Percentiles rank a stretch among this genome's conserved stretches.
Conservation (phyloP, 2,113 vertebrate species). For the Leptosomus discolor region DNA sequence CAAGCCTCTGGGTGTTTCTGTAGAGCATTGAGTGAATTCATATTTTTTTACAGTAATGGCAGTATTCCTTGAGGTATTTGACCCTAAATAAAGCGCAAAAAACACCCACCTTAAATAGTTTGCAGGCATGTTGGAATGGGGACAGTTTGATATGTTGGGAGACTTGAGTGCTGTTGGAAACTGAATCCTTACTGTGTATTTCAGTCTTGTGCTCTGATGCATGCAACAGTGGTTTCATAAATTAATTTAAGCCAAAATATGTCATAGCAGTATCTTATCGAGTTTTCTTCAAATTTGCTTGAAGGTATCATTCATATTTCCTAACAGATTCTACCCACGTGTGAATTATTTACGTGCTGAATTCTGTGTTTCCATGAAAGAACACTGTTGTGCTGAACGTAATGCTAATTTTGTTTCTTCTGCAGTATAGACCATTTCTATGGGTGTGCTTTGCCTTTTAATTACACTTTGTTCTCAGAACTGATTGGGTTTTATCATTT, state of each 20-base stretch:
- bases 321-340: neutral
- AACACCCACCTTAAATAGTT: neutral
- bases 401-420: neutral
- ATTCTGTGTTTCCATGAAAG: neutral
- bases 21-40: neutral
- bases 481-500: neutral
- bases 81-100: neutral
- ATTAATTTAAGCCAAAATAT: neutral
- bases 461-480: neutral
- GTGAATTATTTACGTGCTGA: neutral
- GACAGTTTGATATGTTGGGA: neutral
- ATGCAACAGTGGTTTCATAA: neutral
- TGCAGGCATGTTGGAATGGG: neutral
- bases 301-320: neutral
- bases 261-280: neutral
- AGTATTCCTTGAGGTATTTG: neutral
- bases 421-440: neutral
- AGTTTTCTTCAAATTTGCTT: neutral
- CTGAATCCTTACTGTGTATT: neutral
- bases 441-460: neutral
- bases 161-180: neutral
- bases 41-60: neutral
- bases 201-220: neutral
- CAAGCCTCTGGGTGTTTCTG: conserved; percentile 20
- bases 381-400: neutral